Percentiles rank a stretch among this genome's conserved stretches.
phyloP scores from a whole-genome alignment of 2,797 vertebrate genomes.

The Simalia tracyae region DNA sequence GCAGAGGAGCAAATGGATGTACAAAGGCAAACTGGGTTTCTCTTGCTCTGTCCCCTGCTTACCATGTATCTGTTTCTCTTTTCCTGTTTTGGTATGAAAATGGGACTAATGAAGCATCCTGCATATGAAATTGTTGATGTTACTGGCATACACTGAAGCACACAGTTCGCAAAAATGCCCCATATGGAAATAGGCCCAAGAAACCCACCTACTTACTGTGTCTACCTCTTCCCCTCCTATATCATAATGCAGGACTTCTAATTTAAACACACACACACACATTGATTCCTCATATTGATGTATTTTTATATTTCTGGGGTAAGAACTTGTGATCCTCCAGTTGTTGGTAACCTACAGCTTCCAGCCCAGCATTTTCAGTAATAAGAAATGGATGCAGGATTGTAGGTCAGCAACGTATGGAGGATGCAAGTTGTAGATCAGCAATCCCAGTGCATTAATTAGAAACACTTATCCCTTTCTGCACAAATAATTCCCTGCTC shows the following conservation, averaged over 20 bases:
- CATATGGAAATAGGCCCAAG: background rate
- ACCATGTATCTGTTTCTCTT: background rate
- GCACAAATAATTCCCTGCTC: background rate
- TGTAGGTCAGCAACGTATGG: background rate
- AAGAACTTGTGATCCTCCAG: background rate
- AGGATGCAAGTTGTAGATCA: background rate
- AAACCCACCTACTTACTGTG: background rate
- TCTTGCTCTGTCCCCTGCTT: background rate
- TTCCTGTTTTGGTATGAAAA: background rate
- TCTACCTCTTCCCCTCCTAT: background rate
- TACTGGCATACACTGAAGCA: background rate
- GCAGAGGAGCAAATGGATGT: background rate
- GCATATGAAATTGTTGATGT: background rate
- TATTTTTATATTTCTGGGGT: background rate
- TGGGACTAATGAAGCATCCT: background rate
- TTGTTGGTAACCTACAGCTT: background rate
- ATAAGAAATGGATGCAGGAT: background rate
- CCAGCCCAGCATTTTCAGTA: background rate
- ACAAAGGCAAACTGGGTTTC: slow-evolving; percentile 8
- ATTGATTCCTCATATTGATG: background rate
- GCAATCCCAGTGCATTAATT: background rate
- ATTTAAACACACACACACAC: background rate
- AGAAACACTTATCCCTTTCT: background rate
- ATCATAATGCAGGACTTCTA: background rate
- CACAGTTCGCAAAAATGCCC: background rate